phyloP scores from a whole-genome alignment of 2,113 vertebrate species.

The Speoplatyrhinus poulsoni region DNA sequence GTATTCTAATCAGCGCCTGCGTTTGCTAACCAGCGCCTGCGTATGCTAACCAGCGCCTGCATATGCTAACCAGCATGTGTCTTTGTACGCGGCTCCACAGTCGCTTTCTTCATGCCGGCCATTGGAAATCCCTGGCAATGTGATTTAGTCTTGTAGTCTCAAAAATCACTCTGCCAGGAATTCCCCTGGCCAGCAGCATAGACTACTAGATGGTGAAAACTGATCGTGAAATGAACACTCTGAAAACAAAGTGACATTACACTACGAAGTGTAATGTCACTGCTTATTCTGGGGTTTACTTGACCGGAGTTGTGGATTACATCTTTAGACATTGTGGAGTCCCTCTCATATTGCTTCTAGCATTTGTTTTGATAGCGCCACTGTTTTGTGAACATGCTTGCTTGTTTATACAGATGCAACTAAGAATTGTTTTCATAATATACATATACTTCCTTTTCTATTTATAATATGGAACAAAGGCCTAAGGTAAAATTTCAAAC shows the following conservation, averaged over 20 bases:
- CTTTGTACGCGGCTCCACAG: constrained; percentile 11
- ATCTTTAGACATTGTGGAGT: neutral
- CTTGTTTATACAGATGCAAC: too few species aligned
- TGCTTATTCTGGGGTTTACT: neutral
- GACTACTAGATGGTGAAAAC: constrained; percentile 12
- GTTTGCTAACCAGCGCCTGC: constrained; percentile 10
- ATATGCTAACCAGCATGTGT: neutral
- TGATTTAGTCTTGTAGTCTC: constrained; percentile 85
- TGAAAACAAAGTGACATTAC: neutral
- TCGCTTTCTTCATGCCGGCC: constrained; percentile 75
- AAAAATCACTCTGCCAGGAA: constrained; percentile 97
- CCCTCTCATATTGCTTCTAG: neutral
- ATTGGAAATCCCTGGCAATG: constrained; percentile 99
- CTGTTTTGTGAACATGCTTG: too few species aligned
- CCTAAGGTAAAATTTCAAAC: too few species aligned
- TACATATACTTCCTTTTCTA: too few species aligned
- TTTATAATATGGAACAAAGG: too few species aligned
- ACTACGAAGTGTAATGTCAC: neutral
- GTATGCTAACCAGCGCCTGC: constrained; percentile 39
- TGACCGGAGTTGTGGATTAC: neutral
- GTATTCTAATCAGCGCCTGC: constrained; percentile 31
- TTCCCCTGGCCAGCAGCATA: constrained; percentile 84
- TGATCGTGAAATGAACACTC: neutral
- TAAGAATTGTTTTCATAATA: too few species aligned
- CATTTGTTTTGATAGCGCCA: neutral